phyloP scores from a whole-genome alignment of 2,113 vertebrate genomes.

The Hemibagrus wyckioides region DNA sequence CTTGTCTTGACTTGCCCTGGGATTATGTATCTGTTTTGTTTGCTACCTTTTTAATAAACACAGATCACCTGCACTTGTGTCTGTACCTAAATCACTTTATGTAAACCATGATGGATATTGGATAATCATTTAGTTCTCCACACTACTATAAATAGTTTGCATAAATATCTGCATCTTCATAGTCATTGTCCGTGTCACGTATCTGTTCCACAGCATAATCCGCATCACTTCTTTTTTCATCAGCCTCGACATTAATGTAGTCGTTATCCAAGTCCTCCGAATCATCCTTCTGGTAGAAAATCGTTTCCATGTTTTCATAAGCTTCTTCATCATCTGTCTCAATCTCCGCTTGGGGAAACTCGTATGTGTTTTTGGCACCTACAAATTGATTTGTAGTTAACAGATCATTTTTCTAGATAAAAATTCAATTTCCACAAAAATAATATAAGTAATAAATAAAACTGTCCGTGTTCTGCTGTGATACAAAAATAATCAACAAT shows the following conservation, averaged over 20 bases:
- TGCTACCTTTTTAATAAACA: no score
- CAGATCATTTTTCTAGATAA: neutral
- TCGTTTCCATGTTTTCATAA: neutral
- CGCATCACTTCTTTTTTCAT: neutral
- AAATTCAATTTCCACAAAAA: no score
- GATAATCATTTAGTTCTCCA: neutral
- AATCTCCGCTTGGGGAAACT: neutral
- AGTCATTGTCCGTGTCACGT: no score
- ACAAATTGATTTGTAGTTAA: neutral
- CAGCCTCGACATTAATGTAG: neutral
- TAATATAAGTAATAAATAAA: no score
- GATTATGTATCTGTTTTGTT: no score
- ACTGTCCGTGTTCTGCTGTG: neutral
- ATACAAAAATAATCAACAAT: neutral
- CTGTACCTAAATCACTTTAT: no score
- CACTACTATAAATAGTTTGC: neutral
- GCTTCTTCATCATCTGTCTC: neutral
- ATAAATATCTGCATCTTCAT: constrained; percentile 23
- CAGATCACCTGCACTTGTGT: no score
- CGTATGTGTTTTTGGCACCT: neutral
- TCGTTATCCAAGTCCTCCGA: constrained; percentile 7
- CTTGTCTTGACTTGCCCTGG: no score
- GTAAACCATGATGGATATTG: no score
- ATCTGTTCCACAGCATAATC: no score
- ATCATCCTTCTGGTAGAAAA: neutral